Percentiles rank a stretch among this genome's conserved stretches.
phyloP scores from a whole-genome alignment of 2,797 vertebrate genomes.

The Pteronotus mesoamericanus region DNA sequence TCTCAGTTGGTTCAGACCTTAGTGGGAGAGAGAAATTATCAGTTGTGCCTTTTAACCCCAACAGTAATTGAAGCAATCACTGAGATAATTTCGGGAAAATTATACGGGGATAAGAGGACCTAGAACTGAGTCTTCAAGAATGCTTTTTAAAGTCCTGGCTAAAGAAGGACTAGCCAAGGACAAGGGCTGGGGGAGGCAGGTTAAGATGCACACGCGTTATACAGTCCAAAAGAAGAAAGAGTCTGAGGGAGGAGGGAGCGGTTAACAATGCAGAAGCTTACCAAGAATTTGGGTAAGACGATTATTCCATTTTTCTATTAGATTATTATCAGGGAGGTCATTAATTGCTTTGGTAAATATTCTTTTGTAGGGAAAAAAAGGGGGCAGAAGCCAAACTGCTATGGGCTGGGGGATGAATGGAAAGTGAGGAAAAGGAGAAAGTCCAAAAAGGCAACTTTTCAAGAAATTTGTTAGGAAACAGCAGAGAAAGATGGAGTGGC shows the following conservation, averaged over 20 bases:
- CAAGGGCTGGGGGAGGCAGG: fast-evolving
- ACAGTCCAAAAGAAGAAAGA: not conserved
- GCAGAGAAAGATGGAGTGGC: not conserved
- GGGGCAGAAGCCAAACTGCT: not conserved
- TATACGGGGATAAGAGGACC: not conserved
- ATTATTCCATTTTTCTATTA: not conserved
- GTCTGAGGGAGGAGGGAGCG: not conserved
- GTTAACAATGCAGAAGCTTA: not conserved
- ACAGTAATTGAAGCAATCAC: not conserved
- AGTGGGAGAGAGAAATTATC: not conserved
- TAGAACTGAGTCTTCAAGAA: not conserved
- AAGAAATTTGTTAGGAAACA: not conserved
- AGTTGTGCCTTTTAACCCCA: not conserved
- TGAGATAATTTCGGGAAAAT: not conserved
- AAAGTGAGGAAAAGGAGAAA: not conserved
- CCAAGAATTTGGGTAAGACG: not conserved
- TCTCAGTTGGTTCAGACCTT: not conserved
- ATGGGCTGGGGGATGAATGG: not conserved
- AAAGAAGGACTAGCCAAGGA: not conserved
- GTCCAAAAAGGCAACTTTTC: not conserved
- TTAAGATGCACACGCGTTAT: not conserved
- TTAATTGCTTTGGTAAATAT: not conserved
- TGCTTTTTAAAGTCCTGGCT: not conserved
- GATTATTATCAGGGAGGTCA: not conserved
- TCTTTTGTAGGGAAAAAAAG: not conserved